These are phyloP conservation scores for Calliopum simillimum DNA, from an alignment of 2,888 invertebrate species.

Conservation along the genomic window DNA sequence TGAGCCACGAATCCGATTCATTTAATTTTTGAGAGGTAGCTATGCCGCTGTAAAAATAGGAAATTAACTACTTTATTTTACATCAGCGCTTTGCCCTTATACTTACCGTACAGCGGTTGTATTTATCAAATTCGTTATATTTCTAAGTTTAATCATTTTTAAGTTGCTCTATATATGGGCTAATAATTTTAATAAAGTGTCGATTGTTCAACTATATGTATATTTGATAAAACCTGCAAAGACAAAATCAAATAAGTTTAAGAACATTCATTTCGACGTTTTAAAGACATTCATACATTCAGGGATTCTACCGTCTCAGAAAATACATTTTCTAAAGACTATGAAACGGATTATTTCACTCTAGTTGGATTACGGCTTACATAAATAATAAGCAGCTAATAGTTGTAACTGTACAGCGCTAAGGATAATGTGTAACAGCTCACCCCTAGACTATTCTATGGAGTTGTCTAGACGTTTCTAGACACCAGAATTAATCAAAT, in stretches of 20 bases:
- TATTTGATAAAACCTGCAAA: neutral
- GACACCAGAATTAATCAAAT: no score
- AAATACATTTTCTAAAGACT: no score
- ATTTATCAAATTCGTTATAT: constrained; percentile 42
- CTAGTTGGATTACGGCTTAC: no score
- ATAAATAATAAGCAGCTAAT: no score
- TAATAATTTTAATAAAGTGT: neutral
- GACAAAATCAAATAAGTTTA: constrained; percentile 11
- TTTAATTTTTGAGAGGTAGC: constrained; percentile 53
- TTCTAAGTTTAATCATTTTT: constrained; percentile 48
- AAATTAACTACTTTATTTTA: neutral
- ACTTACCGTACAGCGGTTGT: constrained; percentile 49
- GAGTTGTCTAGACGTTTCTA: no score
- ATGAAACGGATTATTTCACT: no score
- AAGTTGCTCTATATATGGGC: constrained; percentile 9
- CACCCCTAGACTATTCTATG: no score
- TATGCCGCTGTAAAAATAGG: constrained; percentile 50
- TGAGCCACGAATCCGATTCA: constrained; percentile 82
- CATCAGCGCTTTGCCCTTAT: neutral
- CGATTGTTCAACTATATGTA: neutral
- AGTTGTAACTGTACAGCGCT: no score
- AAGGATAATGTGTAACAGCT: no score
- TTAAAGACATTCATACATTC: no score
- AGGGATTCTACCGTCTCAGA: no score
- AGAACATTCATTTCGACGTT: constrained; percentile 2